Conservation (phyloP, 2,113 vertebrate genomes). For the Gallinago undulata region DNA sequence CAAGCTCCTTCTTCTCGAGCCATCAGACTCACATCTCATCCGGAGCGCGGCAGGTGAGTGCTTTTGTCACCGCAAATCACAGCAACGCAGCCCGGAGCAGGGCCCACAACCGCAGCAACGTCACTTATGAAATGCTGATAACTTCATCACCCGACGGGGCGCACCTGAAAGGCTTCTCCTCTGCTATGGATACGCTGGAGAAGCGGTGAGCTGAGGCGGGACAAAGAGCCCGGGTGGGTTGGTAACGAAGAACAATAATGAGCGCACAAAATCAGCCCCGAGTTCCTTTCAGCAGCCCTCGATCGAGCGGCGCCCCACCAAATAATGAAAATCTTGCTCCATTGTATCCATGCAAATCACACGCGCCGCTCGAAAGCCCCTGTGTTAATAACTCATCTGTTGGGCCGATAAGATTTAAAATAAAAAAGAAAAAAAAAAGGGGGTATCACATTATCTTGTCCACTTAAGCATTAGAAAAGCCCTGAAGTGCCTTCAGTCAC, state of each 20-base stretch:
- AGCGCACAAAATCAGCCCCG: background rate
- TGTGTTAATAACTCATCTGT: constrained; percentile 53
- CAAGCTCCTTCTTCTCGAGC: accelerated
- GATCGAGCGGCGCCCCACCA: constrained; percentile 17
- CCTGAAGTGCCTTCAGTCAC: background rate
- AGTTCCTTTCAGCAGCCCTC: constrained; percentile 49
- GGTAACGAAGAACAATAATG: constrained; percentile 7
- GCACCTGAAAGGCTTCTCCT: background rate
- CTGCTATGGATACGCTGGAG: background rate
- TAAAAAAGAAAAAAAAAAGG: background rate
- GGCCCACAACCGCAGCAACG: background rate
- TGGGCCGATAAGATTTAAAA: constrained; percentile 36
- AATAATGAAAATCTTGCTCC: constrained; percentile 58
- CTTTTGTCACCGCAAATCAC: background rate
- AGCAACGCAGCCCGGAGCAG: background rate
- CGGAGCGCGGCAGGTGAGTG: accelerated
- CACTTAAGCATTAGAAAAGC: constrained; percentile 56
- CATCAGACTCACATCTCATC: background rate
- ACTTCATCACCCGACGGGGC: constrained; percentile 40
- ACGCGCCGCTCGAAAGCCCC: background rate
- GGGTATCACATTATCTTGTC: constrained; percentile 49
- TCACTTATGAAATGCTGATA: background rate
- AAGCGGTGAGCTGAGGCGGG: background rate
- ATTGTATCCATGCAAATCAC: constrained; percentile 66
- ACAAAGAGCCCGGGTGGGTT: constrained; percentile 24